Conservation (phyloP, 2,113 vertebrate species). For the Solenodon paradoxus region DNA sequence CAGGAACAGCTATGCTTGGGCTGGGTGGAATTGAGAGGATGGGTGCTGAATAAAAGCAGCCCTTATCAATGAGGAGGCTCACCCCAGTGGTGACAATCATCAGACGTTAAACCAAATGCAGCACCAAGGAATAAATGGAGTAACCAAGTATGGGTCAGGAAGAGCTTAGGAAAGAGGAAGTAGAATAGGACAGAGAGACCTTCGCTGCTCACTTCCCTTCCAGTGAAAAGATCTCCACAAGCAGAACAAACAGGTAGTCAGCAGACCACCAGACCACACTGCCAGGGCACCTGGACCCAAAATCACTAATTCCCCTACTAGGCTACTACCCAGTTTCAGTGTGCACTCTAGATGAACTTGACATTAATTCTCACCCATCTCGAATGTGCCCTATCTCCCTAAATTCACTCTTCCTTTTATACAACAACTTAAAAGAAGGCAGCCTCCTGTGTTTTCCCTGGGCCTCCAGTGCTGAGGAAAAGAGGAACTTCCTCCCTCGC, state of each 20-base stretch:
- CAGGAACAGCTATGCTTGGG: not conserved
- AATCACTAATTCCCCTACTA: fast-evolving
- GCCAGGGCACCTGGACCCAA: fast-evolving
- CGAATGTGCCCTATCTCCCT: not conserved
- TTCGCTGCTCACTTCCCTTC: not conserved
- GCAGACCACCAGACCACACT: not conserved
- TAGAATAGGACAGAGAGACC: not conserved
- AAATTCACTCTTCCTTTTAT: not conserved
- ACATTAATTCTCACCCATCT: not conserved
- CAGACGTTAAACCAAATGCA: not conserved
- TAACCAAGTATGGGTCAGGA: not conserved
- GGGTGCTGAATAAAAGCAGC: not conserved
- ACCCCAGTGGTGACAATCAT: not conserved
- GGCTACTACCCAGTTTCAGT: not conserved
- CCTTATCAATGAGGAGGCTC: not conserved
- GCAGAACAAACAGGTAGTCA: not conserved
- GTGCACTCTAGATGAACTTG: not conserved
- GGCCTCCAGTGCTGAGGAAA: not conserved
- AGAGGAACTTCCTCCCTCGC: not conserved
- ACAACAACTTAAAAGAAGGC: not conserved
- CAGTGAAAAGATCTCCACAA: not conserved
- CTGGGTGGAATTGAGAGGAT: not conserved
- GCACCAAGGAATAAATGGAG: not conserved
- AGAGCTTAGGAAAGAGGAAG: not conserved
- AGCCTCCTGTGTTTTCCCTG: not conserved